Conservation (phyloP, 2,113 vertebrate genomes). For the Tetrax tetrax region DNA sequence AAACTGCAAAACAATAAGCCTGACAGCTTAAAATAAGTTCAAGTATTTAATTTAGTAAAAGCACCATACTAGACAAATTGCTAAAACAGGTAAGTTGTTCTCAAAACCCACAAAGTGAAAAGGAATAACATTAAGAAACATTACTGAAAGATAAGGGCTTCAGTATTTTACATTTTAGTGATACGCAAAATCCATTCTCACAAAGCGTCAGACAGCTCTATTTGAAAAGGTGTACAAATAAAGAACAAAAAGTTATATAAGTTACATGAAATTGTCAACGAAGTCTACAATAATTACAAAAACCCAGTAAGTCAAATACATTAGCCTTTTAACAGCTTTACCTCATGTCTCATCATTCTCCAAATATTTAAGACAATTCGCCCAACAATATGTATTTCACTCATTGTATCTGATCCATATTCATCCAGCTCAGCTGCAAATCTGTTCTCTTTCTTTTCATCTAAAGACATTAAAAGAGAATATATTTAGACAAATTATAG, state of each 20-base stretch:
- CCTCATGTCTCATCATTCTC: constrained; percentile 98
- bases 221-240: background rate
- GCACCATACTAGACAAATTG: background rate
- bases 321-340: constrained; percentile 55
- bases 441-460: constrained; percentile 89
- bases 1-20: background rate
- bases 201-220: background rate
- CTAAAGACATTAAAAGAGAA: constrained; percentile 73
- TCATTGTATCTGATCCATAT: constrained; percentile 93
- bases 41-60: background rate
- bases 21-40: background rate
- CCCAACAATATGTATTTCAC: constrained; percentile 92
- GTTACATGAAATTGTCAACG: background rate
- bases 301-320: background rate
- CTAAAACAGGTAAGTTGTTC: background rate
- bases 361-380: constrained; percentile 92
- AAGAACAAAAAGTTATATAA: background rate
- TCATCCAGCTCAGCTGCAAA: constrained; percentile 90
- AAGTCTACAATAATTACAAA: background rate
- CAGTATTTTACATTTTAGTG: background rate
- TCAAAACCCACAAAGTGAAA: background rate
- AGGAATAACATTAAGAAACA: background rate
- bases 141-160: background rate
- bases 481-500: background rate
- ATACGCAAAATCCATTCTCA: background rate